phyloP scores from a whole-genome alignment of 2,797 vertebrate species.

The Hemitrygon akajei region DNA sequence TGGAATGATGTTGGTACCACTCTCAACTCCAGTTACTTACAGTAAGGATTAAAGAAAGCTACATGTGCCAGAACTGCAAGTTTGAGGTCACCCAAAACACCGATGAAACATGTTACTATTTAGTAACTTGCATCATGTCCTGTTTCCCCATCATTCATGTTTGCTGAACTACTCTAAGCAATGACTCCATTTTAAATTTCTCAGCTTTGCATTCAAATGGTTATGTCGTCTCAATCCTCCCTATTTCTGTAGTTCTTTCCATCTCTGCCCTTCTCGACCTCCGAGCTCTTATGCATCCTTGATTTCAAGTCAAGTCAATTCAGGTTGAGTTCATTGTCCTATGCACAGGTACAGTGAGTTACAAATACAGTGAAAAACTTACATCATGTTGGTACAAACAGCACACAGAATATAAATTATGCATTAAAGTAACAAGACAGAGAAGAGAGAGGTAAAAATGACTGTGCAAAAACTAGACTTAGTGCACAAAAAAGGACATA shows the following conservation, averaged over 20 bases:
- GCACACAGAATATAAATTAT: no score
- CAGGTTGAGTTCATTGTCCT: no score
- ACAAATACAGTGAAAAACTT: no score
- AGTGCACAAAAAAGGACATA: no score
- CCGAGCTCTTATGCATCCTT: not conserved
- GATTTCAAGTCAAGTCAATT: no score
- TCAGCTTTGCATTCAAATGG: not conserved
- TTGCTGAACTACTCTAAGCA: not conserved
- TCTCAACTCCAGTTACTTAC: not conserved
- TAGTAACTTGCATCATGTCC: not conserved
- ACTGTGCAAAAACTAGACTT: no score
- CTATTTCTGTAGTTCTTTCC: not conserved
- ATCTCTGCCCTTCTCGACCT: not conserved
- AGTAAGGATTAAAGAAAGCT: not conserved
- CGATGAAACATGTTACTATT: not conserved
- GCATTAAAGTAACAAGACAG: no score
- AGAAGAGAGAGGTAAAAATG: no score
- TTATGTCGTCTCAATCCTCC: not conserved
- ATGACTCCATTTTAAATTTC: not conserved
- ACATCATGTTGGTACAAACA: no score
- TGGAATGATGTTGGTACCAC: no score
- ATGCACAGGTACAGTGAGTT: no score
- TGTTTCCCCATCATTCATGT: not conserved
- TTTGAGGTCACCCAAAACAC: not conserved
- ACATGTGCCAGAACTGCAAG: not conserved